phyloP scores from a whole-genome alignment of 1,140 invertebrate genomes.

The Drosophila nasuta region DNA sequence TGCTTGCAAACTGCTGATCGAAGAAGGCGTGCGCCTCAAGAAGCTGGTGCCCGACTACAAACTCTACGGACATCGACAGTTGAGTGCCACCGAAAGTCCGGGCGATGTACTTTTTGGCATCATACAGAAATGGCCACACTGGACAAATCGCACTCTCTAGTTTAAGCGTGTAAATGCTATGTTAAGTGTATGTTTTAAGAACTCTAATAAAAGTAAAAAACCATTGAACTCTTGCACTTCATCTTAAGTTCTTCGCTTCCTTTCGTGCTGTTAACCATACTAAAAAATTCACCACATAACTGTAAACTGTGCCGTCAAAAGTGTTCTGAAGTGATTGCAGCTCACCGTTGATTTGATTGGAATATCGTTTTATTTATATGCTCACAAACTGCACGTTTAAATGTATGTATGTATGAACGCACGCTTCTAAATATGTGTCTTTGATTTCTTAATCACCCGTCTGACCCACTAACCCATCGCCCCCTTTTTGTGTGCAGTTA shows the following conservation, averaged over 20 bases:
- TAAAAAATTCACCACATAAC: conserved; percentile 13
- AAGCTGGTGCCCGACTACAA: conserved; percentile 87
- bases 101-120: conserved; percentile 87
- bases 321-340: conserved; percentile 27
- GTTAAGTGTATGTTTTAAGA: conserved; percentile 13
- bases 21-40: conserved; percentile 87
- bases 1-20: conserved; percentile 87
- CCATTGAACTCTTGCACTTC: neutral
- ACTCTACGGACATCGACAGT: conserved; percentile 88
- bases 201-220: conserved; percentile 22
- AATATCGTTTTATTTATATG: conserved; percentile 30
- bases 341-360: conserved; percentile 41
- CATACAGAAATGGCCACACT: conserved; percentile 87
- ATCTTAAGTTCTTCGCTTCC: neutral
- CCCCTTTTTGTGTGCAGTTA: conserved; percentile 34
- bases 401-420: conserved; percentile 26
- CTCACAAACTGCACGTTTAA: conserved; percentile 31
- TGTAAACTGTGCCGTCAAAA: conserved; percentile 23
- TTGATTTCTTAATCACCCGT: conserved; percentile 8
- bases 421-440: conserved; percentile 24
- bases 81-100: conserved; percentile 87
- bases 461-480: conserved; percentile 27
- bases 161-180: neutral
- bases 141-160: conserved; percentile 50
- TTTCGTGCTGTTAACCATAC: conserved; percentile 13